phyloP scores from a whole-genome alignment of 2,888 invertebrate species.

The Ophion ventricosus region DNA sequence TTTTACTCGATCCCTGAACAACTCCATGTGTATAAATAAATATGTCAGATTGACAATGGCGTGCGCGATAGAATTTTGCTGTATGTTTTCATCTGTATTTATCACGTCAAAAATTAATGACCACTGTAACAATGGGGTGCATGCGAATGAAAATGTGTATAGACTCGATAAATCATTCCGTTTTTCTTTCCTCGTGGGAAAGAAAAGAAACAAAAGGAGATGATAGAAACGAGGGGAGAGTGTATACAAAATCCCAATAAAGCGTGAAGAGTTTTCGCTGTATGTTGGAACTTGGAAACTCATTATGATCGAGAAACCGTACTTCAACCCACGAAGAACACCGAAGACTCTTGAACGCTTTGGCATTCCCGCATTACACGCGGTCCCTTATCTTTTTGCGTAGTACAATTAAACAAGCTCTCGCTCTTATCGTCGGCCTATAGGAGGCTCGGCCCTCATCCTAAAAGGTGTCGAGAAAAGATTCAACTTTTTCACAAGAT shows the following conservation, averaged over 20 bases:
- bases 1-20: background rate
- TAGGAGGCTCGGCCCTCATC: background rate
- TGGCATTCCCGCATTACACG: conserved; percentile 14
- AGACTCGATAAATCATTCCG: background rate
- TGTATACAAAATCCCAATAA: conserved; percentile 45
- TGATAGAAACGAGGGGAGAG: background rate
- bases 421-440: background rate
- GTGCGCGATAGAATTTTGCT: background rate
- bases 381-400: conserved; percentile 25
- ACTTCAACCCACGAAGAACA: conserved; percentile 14
- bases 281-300: conserved; percentile 41
- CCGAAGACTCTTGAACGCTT: conserved; percentile 12
- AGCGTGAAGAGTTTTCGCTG: conserved; percentile 41
- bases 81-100: background rate
- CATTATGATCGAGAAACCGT: conserved; percentile 16
- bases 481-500: background rate
- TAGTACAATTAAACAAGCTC: background rate
- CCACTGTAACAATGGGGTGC: background rate
- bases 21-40: background rate
- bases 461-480: background rate
- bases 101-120: background rate
- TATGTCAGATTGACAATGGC: background rate
- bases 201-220: background rate
- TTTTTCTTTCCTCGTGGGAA: background rate
- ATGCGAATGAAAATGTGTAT: background rate